Base-by-base conservation (phyloP, 2,797 vertebrate genomes). In the Squalus acanthias region DNA sequence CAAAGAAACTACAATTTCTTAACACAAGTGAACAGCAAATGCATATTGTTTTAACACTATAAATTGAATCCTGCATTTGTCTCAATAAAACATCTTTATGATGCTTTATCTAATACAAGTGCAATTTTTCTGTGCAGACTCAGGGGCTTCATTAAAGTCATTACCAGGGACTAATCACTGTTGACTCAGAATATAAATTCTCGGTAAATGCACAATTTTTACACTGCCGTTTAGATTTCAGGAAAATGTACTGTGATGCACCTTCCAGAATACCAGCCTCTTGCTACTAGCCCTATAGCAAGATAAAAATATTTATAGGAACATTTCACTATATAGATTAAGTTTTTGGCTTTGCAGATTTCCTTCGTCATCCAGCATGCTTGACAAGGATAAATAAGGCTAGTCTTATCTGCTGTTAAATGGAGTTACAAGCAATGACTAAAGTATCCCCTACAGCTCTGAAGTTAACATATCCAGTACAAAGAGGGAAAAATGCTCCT, bases 371-470 rank as follows among this genome's bases (percentile, higher is more conserved):
- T 13, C 13, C 67, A 53, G 22, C 50, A 74, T 95, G 70, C 12
- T 20, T 53, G 46, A 26, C 33, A 33, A 95, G 69, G 4, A 74
- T 74, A 57, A 95, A 95, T 46, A 94, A 33, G 24, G 20, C 60
- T 70, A 46, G 69, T 74, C 24, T 46, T 74, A 95, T 76, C 50
- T 57, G 4, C 69, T 39, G 12, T 76, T 95, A 53, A 57, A 53
- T 76, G 46, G 72, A 57, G 24, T 95, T 95, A 95, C 50, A 57
- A 76, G 70, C 67, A 57, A 74, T 57, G 46, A 95, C 50, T 76
- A 33, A 95, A 95, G 53, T 33, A 76, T 7, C 50, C 93, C 94
- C 63, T 70, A 33, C 50, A 95, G 94, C 50, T 57, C 94, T 95
- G 70, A 74, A 95, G 94, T 95, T 95, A 95, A 76, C 65, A 15